Evolutionary conservation across 2,113 vertebrate genomes (phyloP).

Genomic region (Amphiprion ocellaris): DNA sequence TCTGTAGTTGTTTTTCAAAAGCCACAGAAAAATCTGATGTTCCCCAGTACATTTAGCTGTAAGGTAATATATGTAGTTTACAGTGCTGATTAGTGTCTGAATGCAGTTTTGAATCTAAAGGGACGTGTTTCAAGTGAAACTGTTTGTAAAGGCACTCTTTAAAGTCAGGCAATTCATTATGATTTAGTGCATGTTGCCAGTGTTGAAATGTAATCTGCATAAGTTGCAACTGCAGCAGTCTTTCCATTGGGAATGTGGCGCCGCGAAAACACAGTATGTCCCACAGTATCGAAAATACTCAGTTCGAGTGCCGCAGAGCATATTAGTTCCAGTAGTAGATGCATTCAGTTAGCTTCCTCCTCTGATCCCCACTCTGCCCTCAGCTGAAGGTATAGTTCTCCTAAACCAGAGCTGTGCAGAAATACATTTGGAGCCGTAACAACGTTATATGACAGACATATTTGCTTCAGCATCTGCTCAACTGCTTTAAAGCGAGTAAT

Average conservation of each 20-base stretch:
- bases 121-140: too few species aligned
- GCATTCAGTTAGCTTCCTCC: not conserved
- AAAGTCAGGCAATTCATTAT: too few species aligned
- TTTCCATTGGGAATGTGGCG: not conserved
- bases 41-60: too few species aligned
- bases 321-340: not conserved
- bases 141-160: too few species aligned
- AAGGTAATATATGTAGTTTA: too few species aligned
- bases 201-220: too few species aligned
- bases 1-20: not conserved
- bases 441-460: not conserved
- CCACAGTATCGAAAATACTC: not conserved
- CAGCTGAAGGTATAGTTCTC: not conserved
- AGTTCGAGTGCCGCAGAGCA: not conserved
- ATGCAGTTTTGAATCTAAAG: too few species aligned
- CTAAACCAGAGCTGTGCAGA: not conserved
- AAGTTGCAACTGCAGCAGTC: not conserved
- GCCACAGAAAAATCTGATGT: too few species aligned
- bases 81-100: too few species aligned
- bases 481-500: not conserved
- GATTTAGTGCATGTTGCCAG: too few species aligned
- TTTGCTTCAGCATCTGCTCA: not conserved
- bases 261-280: not conserved
- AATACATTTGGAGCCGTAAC: not conserved
- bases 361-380: not conserved